Percentiles rank a stretch among this genome's conserved stretches.
Conservation (phyloP, 2,888 invertebrate genomes). For the Tholera decimalis region DNA sequence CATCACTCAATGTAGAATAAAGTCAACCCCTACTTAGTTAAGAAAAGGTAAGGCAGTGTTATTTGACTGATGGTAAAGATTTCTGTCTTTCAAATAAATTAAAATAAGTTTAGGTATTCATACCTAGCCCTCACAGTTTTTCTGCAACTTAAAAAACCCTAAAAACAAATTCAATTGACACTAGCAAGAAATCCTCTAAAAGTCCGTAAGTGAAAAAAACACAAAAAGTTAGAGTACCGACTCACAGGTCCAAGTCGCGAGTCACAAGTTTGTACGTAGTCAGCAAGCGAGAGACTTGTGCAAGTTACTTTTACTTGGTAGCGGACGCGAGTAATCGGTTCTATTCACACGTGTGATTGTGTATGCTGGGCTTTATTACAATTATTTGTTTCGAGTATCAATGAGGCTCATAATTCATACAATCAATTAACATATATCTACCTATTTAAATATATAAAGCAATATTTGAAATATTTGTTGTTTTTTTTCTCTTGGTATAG, state of each 20-base stretch:
- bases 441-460: too few species aligned
- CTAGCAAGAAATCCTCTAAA: conserved; percentile 38
- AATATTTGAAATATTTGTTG: too few species aligned
- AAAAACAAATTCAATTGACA: conserved; percentile 34
- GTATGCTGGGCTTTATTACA: conserved; percentile 40
- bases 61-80: too few species aligned
- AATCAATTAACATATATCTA: too few species aligned
- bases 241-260: conserved; percentile 53
- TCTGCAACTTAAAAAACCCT: not conserved
- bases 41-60: too few species aligned
- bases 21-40: too few species aligned
- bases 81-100: too few species aligned
- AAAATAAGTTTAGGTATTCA: too few species aligned
- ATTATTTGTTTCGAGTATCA: too few species aligned
- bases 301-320: conserved; percentile 60
- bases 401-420: not conserved
- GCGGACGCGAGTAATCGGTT: conserved; percentile 61
- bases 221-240: conserved; percentile 59
- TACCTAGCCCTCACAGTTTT: not conserved
- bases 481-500: too few species aligned
- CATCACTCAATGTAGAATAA: too few species aligned
- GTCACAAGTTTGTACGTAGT: conserved; percentile 57
- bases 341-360: conserved; percentile 58
- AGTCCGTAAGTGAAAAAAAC: conserved; percentile 55
- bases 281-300: conserved; percentile 61